Conservation (phyloP, 2,888 invertebrate genomes). For the Phrixothrix hirtus region DNA sequence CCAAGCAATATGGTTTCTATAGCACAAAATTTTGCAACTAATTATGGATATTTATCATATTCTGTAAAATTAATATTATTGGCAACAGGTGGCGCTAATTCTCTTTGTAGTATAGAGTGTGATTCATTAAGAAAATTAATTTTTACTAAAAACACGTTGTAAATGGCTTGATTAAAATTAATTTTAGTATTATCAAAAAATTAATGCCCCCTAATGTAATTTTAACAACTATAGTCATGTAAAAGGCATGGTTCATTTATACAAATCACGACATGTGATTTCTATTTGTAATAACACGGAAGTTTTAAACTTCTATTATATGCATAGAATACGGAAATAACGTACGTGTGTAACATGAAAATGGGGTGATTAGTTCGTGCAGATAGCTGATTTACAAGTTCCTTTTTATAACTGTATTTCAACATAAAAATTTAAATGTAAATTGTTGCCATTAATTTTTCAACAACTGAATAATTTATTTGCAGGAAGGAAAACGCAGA, state of each 20-base stretch:
- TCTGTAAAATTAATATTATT: too few relatives aligned
- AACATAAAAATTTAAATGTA: too few relatives aligned
- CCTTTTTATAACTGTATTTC: too few relatives aligned
- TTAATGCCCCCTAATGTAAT: neutral
- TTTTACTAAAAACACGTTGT: too few relatives aligned
- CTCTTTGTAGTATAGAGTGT: neutral
- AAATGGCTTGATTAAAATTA: too few relatives aligned
- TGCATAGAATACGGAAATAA: slow-evolving; percentile 6
- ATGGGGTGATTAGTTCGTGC: slow-evolving; percentile 3
- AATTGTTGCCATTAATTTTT: too few relatives aligned
- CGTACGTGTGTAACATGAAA: slow-evolving; percentile 10
- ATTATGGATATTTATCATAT: too few relatives aligned
- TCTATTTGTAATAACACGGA: slow-evolving; percentile 14
- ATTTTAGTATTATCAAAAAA: neutral
- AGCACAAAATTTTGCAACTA: too few relatives aligned
- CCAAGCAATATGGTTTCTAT: too few relatives aligned
- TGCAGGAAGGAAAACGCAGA: slow-evolving; percentile 13
- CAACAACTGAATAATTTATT: neutral
- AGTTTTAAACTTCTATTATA: slow-evolving; percentile 2
- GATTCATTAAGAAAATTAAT: neutral
- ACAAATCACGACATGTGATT: slow-evolving; percentile 4
- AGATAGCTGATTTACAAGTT: slow-evolving; percentile 8
- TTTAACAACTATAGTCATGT: neutral
- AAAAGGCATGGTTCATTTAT: neutral
- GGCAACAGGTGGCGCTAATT: neutral